Base-by-base conservation (phyloP, 1,140 invertebrate genomes). In the Globodera rostochiensis region DNA sequence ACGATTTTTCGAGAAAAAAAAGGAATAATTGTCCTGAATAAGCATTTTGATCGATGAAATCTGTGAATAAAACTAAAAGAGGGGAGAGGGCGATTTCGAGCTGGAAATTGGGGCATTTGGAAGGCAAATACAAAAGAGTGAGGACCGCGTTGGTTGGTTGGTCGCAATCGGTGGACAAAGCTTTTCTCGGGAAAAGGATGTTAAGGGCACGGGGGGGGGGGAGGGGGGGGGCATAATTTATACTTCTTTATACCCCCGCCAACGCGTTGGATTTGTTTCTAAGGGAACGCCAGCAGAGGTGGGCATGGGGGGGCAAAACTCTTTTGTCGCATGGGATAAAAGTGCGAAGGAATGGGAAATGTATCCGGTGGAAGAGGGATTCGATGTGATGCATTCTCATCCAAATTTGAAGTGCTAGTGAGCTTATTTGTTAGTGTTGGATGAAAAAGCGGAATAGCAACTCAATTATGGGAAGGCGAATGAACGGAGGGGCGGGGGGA, bases 211-310 rank as follows among this genome's bases (percentile, higher is more conserved):
- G 57, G 15, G 3, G 15, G 57, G 15, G 15, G 19, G 57, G 57
- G 57, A 13, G 15, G 11, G 57, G 19, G 13, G 15, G 57, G 57
- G 15, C 25, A 60, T 6, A 60, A 60, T 60, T 60, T 15, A n/a
- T n/a, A 60, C 36, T 45, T 73, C 71, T 80, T 80, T 79, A 74
- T 21, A 66, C 64, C 70, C 25, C 73, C 73, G 25, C 74, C 74
- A 76, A 76, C 5, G 15, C 19, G 57, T 60, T 60, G 57, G 57
- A 60, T 60, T 60, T 60, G 57, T 60, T 60, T 60, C 57, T 60
- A 60, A 60, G 57, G 57, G 57, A 60, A 60, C 57, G 57, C 15
- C 5, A 15, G 57, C 5, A 1, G 57, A 19, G 57, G 1, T 60
- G 57, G 2, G 57, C 25, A 60, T 6, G 0, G 11, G 57, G 15